phyloP scores from a whole-genome alignment of 2,113 vertebrate genomes.

The Apodemus speciosus region DNA sequence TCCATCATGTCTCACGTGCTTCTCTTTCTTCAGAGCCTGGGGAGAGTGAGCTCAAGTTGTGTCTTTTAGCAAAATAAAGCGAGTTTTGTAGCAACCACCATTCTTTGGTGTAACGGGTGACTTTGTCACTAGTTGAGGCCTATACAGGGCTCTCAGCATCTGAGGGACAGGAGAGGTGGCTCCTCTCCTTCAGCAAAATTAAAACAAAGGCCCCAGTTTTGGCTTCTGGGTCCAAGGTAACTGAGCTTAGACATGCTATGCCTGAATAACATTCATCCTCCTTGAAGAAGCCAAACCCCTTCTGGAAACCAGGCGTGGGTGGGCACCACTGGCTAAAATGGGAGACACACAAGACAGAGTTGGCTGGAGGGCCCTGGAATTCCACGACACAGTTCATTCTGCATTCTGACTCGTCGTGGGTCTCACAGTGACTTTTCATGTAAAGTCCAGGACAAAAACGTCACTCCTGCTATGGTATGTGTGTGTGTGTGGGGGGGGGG shows the following conservation, averaged over 20 bases:
- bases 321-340: neutral
- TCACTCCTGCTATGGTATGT: neutral
- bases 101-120: neutral
- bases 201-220: neutral
- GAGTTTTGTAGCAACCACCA: fast-evolving
- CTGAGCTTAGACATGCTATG: fast-evolving
- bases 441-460: neutral
- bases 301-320: neutral
- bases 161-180: no score
- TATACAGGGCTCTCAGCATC: neutral
- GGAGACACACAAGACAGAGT: neutral
- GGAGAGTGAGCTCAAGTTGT: neutral
- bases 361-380: no score
- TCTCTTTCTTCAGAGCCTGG: neutral
- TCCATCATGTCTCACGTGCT: neutral
- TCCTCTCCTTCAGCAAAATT: neutral
- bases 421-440: neutral
- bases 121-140: neutral
- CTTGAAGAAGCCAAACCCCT: neutral
- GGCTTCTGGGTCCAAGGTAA: neutral
- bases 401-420: neutral
- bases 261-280: neutral
- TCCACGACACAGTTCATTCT: neutral
- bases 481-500: no score
- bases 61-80: neutral